Evolutionary conservation across 2,797 vertebrate species (phyloP), one percentile per base, ranked within the genome.

Genomic region (Rhabdomys pumilio): DNA sequence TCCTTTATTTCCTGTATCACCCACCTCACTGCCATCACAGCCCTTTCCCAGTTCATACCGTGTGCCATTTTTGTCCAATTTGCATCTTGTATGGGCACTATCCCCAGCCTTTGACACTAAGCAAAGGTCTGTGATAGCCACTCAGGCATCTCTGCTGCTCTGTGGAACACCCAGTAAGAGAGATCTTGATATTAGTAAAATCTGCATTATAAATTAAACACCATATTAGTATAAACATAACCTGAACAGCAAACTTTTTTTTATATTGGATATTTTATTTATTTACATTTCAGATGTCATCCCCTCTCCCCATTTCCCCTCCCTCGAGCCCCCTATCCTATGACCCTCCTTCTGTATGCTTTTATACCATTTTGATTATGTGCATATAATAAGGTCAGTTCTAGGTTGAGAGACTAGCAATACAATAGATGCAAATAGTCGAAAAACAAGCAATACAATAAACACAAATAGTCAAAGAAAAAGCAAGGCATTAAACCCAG

Each of bases 181-280:
- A 44, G 11, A 20, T 55, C n/a, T 11, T 81, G 55, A 77, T 72
- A 24, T 11, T 10, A 61, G 15, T 65, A 22, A 91, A 86, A 72
- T 80, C 81, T 65, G 79, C 86, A 61, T 73, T 95, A 38, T 38
- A 67, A 75, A 72, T 77, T 11, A 47, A 80, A 53, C 88, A 88
- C 20, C 57, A 67, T 41, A 87, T 87, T 75, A 67, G 50, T 65
- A 12, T 80, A 81, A 67, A 11, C 80, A 17, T 79, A 53, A 77
- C 47, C 38, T 50, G 75, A 63, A 24, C 57, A 29, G 17, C 29
- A 29, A 9, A 61, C 41, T 79, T 89, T 65, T 44, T 44, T 44
- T 44, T 4, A 44, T 44, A 44, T 44, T 44, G 44, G 44, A 44
- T 44, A 44, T 44, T 44, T 44, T 44, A 44, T 44, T 44, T 44